These are phyloP conservation scores for Zaprionus nigranus DNA, from an alignment of 1,140 invertebrate genomes.

Conservation along the genomic window DNA sequence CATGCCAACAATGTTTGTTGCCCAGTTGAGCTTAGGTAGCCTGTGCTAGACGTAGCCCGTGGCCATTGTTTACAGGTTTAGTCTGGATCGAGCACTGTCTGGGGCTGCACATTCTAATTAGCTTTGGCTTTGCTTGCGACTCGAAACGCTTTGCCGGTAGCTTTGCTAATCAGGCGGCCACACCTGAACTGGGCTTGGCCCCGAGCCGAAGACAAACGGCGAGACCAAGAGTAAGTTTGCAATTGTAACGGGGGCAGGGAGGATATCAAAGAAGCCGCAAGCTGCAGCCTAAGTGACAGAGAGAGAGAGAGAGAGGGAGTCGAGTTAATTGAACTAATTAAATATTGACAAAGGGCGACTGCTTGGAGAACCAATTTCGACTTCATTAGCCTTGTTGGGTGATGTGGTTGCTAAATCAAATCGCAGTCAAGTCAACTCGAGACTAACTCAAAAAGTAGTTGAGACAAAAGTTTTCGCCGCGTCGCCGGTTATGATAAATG, in stretches of 20 bases:
- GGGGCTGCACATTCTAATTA: slow-evolving; percentile 36
- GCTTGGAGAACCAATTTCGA: slow-evolving; percentile 41
- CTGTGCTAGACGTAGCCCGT: neutral
- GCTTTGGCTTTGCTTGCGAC: slow-evolving; percentile 19
- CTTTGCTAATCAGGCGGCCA: slow-evolving; percentile 34
- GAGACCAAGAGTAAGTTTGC: neutral
- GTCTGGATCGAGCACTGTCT: slow-evolving; percentile 8
- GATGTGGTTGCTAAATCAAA: slow-evolving; percentile 10
- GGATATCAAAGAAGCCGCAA: slow-evolving; percentile 20
- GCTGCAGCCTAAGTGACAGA: slow-evolving; percentile 6
- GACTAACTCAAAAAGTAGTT: slow-evolving; percentile 26
- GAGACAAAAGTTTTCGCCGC: slow-evolving; percentile 26
- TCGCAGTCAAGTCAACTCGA: slow-evolving; percentile 2
- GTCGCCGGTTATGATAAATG: slow-evolving; percentile 69
- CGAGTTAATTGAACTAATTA: slow-evolving; percentile 72
- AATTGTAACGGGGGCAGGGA: neutral
- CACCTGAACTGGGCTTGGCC: neutral
- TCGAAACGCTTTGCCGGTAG: slow-evolving; percentile 4
- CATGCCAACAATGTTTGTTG: neutral
- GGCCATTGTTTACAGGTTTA: slow-evolving; percentile 26
- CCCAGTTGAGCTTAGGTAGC: no score
- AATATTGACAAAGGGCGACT: slow-evolving; percentile 68
- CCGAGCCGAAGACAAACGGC: neutral
- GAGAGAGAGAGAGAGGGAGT: neutral
- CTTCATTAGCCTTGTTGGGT: slow-evolving; percentile 48